Evolutionary conservation across 2,113 vertebrate genomes (phyloP), one percentile per base, ranked within the genome.

Genomic region (Collichthys lucidus): DNA sequence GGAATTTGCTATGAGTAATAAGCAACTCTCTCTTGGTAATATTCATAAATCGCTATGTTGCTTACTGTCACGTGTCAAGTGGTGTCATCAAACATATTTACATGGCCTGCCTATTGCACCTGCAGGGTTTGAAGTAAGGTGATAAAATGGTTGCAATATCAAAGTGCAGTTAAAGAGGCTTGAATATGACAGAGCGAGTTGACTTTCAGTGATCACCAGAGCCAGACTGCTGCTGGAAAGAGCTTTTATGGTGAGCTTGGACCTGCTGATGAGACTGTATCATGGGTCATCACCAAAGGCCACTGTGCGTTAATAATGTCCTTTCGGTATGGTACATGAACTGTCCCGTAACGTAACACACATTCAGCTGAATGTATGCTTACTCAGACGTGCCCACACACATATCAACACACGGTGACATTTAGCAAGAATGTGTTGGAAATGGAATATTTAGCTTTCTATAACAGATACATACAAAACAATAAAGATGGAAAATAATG

Each of bases 241-340:
- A 46, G 59, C 47, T 85, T 80, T 66, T 65, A 71, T 55, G n/a
- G 10, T 61, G 69, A 77, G 74, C 56, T 74, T 15, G 29, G 53
- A 84, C 78, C 75, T 40, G 60, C 75, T 84, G 82, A 91, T 84
- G 61, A 89, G 78, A 82, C 78, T 68, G 55, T 64, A 42, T 76
- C 70, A 50, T 22, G 50, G 67, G 19, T 56, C 70, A 59, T 65
- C 61, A 80, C 77, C 74, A 50, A 84, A 90, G 80, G 82, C 69
- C 72, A 69, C 11, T 0, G 16, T 1, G 57, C 74, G 74, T 87
- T 82, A 87, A 83, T 84, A 69, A 67, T 22, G 2, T 77, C 57
- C 73, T 57, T 62, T 17, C 3, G 6, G 74, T 59, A 83, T n/a
- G 60, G 26, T 49, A n/a, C 44, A 29, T 29, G 56, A 70, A 19